Evolutionary conservation across 2,113 vertebrate genomes (phyloP), one percentile per base, ranked within the genome.

Genomic region (Chitala chitala): DNA sequence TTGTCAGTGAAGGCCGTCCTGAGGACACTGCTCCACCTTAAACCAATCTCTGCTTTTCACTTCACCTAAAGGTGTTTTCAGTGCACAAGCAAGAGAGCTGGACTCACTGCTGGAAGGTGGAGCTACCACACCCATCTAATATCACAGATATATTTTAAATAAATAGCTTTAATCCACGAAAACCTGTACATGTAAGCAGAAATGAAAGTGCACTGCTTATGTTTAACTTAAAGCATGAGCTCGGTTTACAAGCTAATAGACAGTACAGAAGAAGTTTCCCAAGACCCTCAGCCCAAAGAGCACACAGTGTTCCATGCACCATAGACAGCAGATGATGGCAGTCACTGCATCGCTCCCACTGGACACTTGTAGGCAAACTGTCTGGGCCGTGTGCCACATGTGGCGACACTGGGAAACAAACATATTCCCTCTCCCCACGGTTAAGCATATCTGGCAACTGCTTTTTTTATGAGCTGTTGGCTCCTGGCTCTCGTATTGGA

Each of bases 361-460:
- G n/a, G n/a, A n/a, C n/a, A n/a, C n/a, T n/a, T n/a, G n/a, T n/a
- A n/a, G n/a, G n/a, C n/a, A n/a, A n/a, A n/a, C n/a, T n/a, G n/a
- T n/a, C n/a, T n/a, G n/a, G n/a, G n/a, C n/a, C n/a, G 24, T 56
- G n/a, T 40, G 54, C 75, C 68, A 68, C 56, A 63, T 71, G 65
- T 42, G 36, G 50, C 26, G 50, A 66, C 46, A 51, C 10, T 26
- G 22, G 4, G 31, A 68, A 55, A 70, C 40, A 61, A 74, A 71
- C 72, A 71, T 68, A 77, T 63, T 3, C 38, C 55, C 74, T 26
- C 36, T 64, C 69, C 54, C 46, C 36, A 8, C 4, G 50, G 42
- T 26, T 61, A 33, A 65, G 13, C 56, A 75, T n/a, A 73, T 78
- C 75, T 77, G 75, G 76, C 71, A 15, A 56, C 64, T 56, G 58